Base-by-base conservation (phyloP, 2,113 vertebrate genomes). In the Anolis sagrei region DNA sequence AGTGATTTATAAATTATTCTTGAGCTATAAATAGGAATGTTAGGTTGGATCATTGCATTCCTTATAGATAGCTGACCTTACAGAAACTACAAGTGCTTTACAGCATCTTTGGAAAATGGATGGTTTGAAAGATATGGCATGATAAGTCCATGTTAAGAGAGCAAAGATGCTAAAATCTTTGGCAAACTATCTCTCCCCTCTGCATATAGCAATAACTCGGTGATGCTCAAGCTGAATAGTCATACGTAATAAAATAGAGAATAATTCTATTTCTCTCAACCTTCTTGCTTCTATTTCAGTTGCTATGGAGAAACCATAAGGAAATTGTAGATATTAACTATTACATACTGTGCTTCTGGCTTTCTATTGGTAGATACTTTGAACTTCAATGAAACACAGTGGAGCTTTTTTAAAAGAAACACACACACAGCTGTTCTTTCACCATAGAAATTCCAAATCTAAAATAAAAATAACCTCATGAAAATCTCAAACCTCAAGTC, bases 191-290 rank as follows among this genome's bases (percentile, higher is more conserved):
- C 27, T 64, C 21, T 70, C 13, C 16, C n/a, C 86, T 54, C 21
- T 13, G 49, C 79, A 94, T 89, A 83, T 82, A 82, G 62, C 86
- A 95, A 89, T 89, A 76, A 92, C 88, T 61, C 77, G 84, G 4
- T 87, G 81, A 91, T 93, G 89, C 91, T 96, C 90, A 94, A 93
- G 94, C 92, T 84, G 93, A 96, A 94, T 88, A 89, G 76, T 74
- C 88, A 89, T 90, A 94, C 86, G 90, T 92, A 92, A 94, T 93
- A 95, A 95, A 96, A 94, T 94, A 90, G 89, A 92, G 95, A 93
- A 92, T 88, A 92, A 87, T 93, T 90, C 86, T 70, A 89, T 89
- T 84, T 92, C 91, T 86, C 88, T 88, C 81, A 92, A 91, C 72
- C 76, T 92, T 75, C 27, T 66, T 93, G 76, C 81, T 92, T 95